Base-by-base conservation (phyloP, 2,113 vertebrate genomes). In the Peromyscus polionotus region DNA sequence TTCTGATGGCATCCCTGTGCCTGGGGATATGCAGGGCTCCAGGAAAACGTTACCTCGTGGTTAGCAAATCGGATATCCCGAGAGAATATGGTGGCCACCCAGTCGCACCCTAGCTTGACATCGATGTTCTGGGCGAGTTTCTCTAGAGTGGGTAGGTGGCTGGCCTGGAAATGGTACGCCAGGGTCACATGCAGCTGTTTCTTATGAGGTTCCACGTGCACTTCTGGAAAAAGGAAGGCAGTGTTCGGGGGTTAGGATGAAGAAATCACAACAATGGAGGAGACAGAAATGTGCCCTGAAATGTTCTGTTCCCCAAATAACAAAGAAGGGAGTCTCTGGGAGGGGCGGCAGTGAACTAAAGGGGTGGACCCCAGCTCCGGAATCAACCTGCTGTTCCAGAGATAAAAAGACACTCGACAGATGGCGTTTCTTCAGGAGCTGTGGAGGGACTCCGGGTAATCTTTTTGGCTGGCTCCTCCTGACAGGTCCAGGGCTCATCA, bases 101-200 rank as follows among this genome's bases (percentile, higher is more conserved):
- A 99, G 96, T 99, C 99, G 0, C 99, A 99, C n/a, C 99, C 99
- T 75, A 99, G 98, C 59, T 99, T 99, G 92, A 99, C 98, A 0
- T 99, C 99, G 1, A 99, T 99, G 76, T 96, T 98, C 98, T 99
- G 99, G 5, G 99, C 99, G 26, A 99, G 97, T 98, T 99, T 99
- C 98, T 99, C 99, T 95, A 99, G 97, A 1, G 99, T 98, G 72
- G 99, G 98, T 87, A 99, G 98, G 98, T 99, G 99, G 98, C 99
- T 99, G 96, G 98, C 96, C 98, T 99, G 99, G 98, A 99, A 99
- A 98, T 99, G 99, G 98, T 99, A 99, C 2, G 99, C 99, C 98
- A 99, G 98, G 0, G 99, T 99, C 84, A 99, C 99, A 0, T 99
- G 99, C 48, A 99, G 99, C 97, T 99, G 99, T 98, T 99, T 99